Percentiles rank a stretch among this genome's conserved stretches.
These are phyloP conservation scores for Heterodera filipjevi DNA, from an alignment of 2,888 invertebrate species.

Conservation along the genomic window DNA sequence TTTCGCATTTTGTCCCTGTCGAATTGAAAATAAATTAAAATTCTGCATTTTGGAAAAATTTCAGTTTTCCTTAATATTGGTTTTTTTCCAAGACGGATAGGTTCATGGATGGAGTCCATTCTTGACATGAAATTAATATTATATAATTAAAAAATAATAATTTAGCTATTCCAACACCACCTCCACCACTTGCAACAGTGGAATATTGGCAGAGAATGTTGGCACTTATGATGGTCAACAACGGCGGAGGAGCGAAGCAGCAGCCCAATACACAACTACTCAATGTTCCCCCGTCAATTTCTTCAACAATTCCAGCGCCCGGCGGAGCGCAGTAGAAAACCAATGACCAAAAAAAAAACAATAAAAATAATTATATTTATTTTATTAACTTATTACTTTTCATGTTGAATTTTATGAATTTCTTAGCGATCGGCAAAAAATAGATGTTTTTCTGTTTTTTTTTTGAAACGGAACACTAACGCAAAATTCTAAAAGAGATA, in stretches of 20 bases:
- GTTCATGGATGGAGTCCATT: too few relatives aligned
- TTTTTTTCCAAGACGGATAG: too few relatives aligned
- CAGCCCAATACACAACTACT: background rate
- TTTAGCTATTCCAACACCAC: background rate
- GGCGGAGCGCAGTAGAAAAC: background rate
- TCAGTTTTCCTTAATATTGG: too few relatives aligned
- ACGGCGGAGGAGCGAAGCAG: background rate
- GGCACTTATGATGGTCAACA: background rate
- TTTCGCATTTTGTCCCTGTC: too few relatives aligned
- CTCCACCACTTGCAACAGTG: background rate
- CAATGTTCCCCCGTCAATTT: background rate
- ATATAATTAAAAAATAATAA: background rate
- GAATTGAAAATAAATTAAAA: too few relatives aligned
- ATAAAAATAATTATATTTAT: background rate
- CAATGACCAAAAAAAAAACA: too few relatives aligned
- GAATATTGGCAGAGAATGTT: background rate
- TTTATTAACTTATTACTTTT: background rate
- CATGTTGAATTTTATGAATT: background rate
- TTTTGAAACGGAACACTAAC: background rate
- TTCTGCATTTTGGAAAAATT: too few relatives aligned
- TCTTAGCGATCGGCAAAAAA: background rate
- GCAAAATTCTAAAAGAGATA: background rate
- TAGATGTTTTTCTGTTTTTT: background rate
- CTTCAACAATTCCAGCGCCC: background rate
- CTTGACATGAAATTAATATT: background rate